Percentiles rank a stretch among this genome's conserved stretches.
phyloP scores from a whole-genome alignment of 2,113 vertebrate species.

The Mionectes macconnelli region DNA sequence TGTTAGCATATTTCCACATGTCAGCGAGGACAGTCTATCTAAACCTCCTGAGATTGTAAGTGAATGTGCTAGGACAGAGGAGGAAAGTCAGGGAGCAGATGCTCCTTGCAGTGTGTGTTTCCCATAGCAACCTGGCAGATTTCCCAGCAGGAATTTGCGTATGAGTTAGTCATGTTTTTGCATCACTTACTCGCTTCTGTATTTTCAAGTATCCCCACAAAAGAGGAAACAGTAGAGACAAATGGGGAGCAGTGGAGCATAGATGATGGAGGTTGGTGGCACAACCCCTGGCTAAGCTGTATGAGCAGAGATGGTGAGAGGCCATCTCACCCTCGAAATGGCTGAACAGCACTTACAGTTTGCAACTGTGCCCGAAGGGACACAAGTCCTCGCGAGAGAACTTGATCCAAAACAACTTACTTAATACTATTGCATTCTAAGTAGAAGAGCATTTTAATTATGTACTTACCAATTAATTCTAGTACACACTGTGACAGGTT shows the following conservation, averaged over 20 bases:
- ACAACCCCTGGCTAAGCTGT: neutral
- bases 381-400: neutral
- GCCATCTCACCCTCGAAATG: neutral
- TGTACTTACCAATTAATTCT: neutral
- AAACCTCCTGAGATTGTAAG: neutral
- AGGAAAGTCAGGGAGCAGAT: conserved; percentile 18
- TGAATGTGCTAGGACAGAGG: neutral
- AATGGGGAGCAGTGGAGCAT: neutral
- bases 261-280: neutral
- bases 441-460: neutral
- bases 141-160: conserved; percentile 24
- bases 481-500: neutral
- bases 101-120: neutral
- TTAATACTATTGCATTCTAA: neutral
- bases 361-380: neutral
- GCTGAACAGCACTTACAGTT: neutral
- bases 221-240: neutral
- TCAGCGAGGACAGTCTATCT: neutral
- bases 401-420: neutral
- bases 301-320: neutral
- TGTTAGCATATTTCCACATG: fast-evolving
- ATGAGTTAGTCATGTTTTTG: conserved; percentile 1
- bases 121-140: conserved; percentile 51
- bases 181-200: neutral
- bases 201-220: neutral